Evolutionary conservation across 2,113 vertebrate genomes (phyloP), one percentile per base, ranked within the genome.

Genomic region (Pluvianellus socialis): DNA sequence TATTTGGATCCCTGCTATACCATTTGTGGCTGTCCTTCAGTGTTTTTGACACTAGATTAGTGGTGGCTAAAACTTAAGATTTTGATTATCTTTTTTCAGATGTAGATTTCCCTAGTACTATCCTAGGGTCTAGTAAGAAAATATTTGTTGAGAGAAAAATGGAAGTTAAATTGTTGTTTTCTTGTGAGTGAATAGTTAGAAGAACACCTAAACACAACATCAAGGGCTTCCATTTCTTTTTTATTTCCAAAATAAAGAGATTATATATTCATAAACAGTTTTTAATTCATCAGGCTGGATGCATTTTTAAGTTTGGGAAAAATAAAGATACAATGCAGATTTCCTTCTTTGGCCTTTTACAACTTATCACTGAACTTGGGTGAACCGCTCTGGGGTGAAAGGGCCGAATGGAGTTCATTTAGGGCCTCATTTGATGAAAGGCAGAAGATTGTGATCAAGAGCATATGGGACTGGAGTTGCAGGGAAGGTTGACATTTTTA

Each of bases 381-480:
- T 95, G 80, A 97, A 82, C 77, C 75, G 10, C 86, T 84, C 49
- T 84, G 71, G 50, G 77, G 79, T 86, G 86, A 96, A 94, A 94
- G 68, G 86, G 92, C 79, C 38, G 44, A 91, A 66, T 0, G 4
- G 50, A 92, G 85, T 66, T 67, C 61, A 97, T 65, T 79, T 72
- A 68, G 67, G 83, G 86, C 92, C 79, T 59, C 53, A 61, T 82
- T 88, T 98, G 97, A 98, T 97, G 96, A 98, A 98, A 98, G 96
- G 52, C 97, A 98, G 97, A 97, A 87, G 85, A 92, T 75, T 77
- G 22, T 96, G 97, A 98, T 98, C 96, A 98, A 97, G 88, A 97
- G 79, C 95, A 96, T 94, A 95, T 93, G 90, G 93, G 74, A 85
- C 67, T 84, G 45, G 38, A 94, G 68, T 56, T 97, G 79, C 91